phyloP scores from a whole-genome alignment of 2,888 invertebrate genomes.

The Lithophane ornitopus region DNA sequence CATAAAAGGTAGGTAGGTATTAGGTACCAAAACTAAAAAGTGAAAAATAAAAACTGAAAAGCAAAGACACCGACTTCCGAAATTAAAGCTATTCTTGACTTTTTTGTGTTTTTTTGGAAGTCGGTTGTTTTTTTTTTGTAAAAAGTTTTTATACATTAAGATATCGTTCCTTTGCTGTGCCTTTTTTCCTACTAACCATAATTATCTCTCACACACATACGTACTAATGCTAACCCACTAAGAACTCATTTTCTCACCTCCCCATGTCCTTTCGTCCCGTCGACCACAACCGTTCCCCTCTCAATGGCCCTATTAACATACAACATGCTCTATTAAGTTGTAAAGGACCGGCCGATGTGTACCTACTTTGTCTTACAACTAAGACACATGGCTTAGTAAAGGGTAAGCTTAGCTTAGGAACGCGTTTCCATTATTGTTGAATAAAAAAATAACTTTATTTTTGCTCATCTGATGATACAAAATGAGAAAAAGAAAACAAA shows the following conservation, averaged over 20 bases:
- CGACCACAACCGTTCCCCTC: neutral
- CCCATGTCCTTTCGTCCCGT: neutral
- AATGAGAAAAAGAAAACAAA: neutral
- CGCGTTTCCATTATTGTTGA: constrained; percentile 6
- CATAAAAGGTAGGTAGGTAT: no score
- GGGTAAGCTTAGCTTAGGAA: neutral
- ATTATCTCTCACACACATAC: neutral
- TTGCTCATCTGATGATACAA: neutral
- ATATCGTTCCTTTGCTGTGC: neutral
- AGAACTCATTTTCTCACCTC: neutral
- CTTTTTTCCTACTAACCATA: neutral
- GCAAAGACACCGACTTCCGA: no score
- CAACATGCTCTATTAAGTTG: constrained; percentile 44
- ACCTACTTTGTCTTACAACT: constrained; percentile 36
- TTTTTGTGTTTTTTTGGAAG: no score
- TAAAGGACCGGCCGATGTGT: constrained; percentile 41
- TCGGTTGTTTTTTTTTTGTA: no score
- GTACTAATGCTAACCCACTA: neutral
- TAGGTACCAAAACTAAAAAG: no score
- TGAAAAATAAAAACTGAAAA: no score
- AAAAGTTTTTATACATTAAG: neutral
- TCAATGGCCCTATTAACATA: constrained; percentile 37
- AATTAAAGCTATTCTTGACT: no score
- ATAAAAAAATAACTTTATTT: neutral
- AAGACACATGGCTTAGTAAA: constrained; percentile 21